A percentile compares a stretch with the other conserved stretches of the same genome.
Evolutionary conservation across 2,113 vertebrate species (phyloP).

Genomic region (Gallinago undulata): DNA sequence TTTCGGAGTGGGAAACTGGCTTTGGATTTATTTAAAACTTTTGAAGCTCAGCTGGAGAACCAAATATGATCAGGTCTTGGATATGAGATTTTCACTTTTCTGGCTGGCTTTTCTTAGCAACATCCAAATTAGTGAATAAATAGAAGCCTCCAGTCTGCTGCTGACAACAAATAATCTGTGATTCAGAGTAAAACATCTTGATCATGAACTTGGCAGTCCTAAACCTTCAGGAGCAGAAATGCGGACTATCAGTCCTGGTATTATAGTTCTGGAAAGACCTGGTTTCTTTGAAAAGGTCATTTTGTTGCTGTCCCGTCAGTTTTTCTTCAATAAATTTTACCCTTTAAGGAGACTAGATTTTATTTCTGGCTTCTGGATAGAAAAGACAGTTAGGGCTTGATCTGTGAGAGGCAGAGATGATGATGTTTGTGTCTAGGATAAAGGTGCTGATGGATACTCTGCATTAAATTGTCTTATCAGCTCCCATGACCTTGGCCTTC

Average conservation of each 20-base stretch:
- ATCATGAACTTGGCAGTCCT: constrained; percentile 1
- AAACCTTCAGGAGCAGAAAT: neutral
- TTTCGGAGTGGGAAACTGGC: neutral
- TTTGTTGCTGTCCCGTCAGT: neutral
- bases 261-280: neutral
- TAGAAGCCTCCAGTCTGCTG: neutral
- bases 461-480: neutral
- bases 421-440: neutral
- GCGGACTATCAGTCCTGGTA: neutral
- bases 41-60: neutral
- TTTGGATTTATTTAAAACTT: constrained; percentile 17
- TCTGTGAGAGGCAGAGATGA: neutral
- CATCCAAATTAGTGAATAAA: constrained; percentile 21
- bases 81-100: neutral
- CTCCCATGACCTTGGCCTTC: neutral
- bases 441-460: neutral
- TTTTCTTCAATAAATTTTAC: neutral
- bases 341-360: neutral
- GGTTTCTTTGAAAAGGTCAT: neutral
- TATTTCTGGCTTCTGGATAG: neutral
- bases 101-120: neutral
- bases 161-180: constrained; percentile 11
- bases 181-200: constrained; percentile 7
- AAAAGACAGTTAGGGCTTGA: neutral
- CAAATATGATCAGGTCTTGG: neutral